Conservation (phyloP, 2,113 vertebrate species). For the Otocyon megalotis region DNA sequence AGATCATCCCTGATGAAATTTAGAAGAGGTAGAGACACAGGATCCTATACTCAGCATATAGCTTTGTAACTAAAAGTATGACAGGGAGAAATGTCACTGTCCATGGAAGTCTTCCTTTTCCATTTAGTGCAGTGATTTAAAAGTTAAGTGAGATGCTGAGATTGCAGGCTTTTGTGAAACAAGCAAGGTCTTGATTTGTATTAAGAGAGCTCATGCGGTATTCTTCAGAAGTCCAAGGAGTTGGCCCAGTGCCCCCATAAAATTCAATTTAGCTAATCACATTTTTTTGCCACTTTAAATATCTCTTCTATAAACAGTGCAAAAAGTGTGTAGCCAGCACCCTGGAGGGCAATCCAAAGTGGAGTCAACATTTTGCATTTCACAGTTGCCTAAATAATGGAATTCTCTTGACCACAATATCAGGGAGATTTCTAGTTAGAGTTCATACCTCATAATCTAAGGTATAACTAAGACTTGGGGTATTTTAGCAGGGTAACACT, state of each 20-base stretch:
- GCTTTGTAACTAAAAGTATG: background rate
- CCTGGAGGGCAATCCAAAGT: background rate
- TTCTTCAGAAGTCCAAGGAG: background rate
- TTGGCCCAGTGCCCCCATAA: background rate
- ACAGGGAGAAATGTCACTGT: background rate
- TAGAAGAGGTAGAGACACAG: background rate
- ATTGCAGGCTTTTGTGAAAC: background rate
- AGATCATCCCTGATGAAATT: background rate
- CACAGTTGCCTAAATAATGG: background rate
- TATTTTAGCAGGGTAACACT: background rate
- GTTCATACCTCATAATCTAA: background rate
- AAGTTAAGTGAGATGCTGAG: background rate
- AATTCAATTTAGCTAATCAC: background rate
- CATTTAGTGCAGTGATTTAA: background rate
- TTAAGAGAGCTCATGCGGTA: background rate
- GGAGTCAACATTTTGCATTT: background rate
- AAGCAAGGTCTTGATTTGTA: background rate
- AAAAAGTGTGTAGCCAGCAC: background rate
- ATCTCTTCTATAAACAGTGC: background rate
- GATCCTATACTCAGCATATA: background rate
- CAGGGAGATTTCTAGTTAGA: background rate
- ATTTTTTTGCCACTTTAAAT: background rate
- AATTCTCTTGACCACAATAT: background rate
- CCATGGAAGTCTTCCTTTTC: background rate
- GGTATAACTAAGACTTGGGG: background rate